Evolutionary conservation across 2,797 vertebrate species (phyloP), one percentile per base, ranked within the genome.

Genomic region (Muscicapa striata): DNA sequence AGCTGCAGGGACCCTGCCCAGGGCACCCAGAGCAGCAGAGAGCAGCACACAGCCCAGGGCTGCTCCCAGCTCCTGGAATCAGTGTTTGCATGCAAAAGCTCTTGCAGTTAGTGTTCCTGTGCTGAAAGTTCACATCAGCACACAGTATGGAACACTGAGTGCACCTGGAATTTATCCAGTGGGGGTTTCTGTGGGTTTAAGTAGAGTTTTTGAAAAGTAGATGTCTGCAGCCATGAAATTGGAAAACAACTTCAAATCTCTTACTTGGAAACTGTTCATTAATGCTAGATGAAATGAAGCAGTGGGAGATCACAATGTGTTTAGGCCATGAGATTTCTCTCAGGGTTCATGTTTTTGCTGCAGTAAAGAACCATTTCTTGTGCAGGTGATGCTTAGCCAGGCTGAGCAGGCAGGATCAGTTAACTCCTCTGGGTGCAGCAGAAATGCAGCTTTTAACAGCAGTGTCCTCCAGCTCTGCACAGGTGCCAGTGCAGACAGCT

Each of bases 131-230:
- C 40, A 30, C 40, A 19, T 18, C 80, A 43, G 46, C 62, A 45
- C 21, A 16, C 18, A 43, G 0, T 1, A 3, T 0, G 8, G 20
- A 34, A 24, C 24, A 1, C 16, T 34, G 0, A 34, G 54, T 16
- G 7, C 55, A 16, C 38, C 16, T 76, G 9, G 58, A 14, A 41
- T 75, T 58, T 2, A 23, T 36, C 46, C 49, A 2, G 5, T 34
- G 32, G 24, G 12, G 2, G 5, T 45, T 68, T 46, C 54, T 52
- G 4, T n/a, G 32, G 5, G 5, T 64, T 58, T 40, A 40, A 59
- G 29, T 9, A 36, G 41, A 36, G 11, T 13, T 54, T 58, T 78
- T 32, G 0, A 30, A 36, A 57, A 61, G 11, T 3, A 36, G 11
- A 2, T 49, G 7, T 48, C 26, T 79, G 30, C 46, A 48, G 46